Base-by-base conservation (phyloP, 1,140 invertebrate genomes). In the Diorhabda sublineata region DNA sequence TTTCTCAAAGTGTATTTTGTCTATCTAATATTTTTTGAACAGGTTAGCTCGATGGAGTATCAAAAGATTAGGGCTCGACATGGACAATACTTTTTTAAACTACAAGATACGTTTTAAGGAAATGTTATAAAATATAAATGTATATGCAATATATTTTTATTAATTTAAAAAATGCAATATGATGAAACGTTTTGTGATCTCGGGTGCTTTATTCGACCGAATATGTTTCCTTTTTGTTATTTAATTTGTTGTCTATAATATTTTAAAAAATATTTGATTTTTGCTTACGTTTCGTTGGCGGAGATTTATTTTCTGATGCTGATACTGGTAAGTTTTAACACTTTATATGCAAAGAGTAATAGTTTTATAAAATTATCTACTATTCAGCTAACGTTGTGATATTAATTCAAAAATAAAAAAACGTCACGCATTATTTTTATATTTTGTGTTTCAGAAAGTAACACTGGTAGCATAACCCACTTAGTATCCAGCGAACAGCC, bases 401-500 rank as follows among this genome's bases (percentile, higher is more conserved):
- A 26, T 26, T 26, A 26, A 26, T 26, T 26, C 26, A 56, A 6
- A 6, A 56, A 56, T 56, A 56, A 56, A 6, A n/a, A 2, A 56
- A 56, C 52, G 26, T 56, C 52, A 56, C 52, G 52, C 6, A 56
- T 56, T 56, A n/a, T 56, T n/a, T 6, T 56, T 7, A 56, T n/a
- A 26, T 56, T 66, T 61, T 47, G 7, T 44, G 26, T 74, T 82
- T 73, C 85, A 86, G 85, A 84, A 79, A 88, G 86, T 79, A 88
- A 87, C 74, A 84, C 86, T 66, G 88, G 86, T 80, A 88, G 87
- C 77, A 82, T 88, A 77, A 87, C 86, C 66, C 86, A 88, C 72
- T 80, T 89, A 68, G 86, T 88, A 64, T 83, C 84, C 68, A 88
- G 86, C 73, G 87, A 88, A 81, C 82, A 87, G 66, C 87, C 87